Conservation (phyloP, 2,888 invertebrate species). For the Marronus borbonicus region DNA sequence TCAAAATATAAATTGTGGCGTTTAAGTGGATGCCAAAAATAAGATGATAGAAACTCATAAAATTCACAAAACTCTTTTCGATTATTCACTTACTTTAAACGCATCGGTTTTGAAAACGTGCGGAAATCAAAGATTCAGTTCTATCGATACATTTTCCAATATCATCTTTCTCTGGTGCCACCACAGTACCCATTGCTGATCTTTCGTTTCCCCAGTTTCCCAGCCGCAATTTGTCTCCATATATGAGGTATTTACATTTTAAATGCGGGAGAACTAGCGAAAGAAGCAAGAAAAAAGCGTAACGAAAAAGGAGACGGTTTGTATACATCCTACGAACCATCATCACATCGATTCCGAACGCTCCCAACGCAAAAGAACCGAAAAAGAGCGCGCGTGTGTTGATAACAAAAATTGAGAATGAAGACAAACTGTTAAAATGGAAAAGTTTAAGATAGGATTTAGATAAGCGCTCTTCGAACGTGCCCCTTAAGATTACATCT, state of each 20-base stretch:
- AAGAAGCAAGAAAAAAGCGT: background rate
- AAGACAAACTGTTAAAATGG: constrained; percentile 50
- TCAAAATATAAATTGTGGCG: too few relatives aligned
- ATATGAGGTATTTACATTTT: constrained; percentile 9
- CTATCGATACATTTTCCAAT: too few relatives aligned
- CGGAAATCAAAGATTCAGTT: too few relatives aligned
- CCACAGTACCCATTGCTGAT: too few relatives aligned
- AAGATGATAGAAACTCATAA: too few relatives aligned
- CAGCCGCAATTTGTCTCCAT: too few relatives aligned
- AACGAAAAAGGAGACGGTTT: constrained; percentile 1
- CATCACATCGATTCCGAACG: constrained; percentile 18
- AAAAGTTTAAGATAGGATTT: constrained; percentile 50
- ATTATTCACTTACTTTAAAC: too few relatives aligned
- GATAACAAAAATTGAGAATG: constrained; percentile 50
- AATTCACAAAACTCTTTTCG: too few relatives aligned
- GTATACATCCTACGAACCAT: background rate
- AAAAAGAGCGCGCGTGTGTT: constrained; percentile 36
- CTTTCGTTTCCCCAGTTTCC: too few relatives aligned
- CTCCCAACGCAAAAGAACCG: background rate
- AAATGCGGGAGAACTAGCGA: background rate
- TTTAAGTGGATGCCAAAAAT: too few relatives aligned
- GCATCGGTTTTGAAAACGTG: too few relatives aligned
- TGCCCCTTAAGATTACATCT: constrained; percentile 48
- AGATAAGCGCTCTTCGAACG: constrained; percentile 48
- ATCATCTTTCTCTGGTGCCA: too few relatives aligned